These are phyloP conservation scores for Novumbra hubbsi DNA, from an alignment of 2,797 vertebrate genomes.

Conservation along the genomic window DNA sequence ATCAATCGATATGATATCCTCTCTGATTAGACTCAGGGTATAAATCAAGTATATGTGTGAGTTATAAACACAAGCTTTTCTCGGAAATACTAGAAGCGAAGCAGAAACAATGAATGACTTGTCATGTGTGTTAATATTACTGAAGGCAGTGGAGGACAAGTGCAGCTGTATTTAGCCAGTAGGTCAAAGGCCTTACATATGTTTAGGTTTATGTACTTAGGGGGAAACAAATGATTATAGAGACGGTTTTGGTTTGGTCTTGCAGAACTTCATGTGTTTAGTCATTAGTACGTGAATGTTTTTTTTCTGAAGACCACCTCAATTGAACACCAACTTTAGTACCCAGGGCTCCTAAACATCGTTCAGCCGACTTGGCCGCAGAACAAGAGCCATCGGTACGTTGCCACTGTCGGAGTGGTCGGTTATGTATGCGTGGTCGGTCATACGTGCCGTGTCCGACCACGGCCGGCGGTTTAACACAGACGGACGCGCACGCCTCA, in stretches of 20 bases:
- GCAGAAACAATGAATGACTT: too few species aligned
- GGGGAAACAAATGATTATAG: not conserved
- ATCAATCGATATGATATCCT: too few species aligned
- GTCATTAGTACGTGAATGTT: not conserved
- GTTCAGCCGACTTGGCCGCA: not conserved
- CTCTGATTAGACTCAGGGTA: too few species aligned
- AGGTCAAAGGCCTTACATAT: too few species aligned
- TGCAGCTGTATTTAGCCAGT: too few species aligned
- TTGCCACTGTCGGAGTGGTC: not conserved
- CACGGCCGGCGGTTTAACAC: not conserved
- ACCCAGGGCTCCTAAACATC: not conserved
- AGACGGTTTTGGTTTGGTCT: not conserved
- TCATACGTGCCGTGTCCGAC: not conserved
- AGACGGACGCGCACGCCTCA: not conserved
- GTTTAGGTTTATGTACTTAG: too few species aligned
- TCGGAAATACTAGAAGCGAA: too few species aligned
- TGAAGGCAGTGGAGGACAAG: too few species aligned
- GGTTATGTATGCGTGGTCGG: not conserved
- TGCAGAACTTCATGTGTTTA: not conserved
- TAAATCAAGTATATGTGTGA: too few species aligned
- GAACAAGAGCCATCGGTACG: not conserved
- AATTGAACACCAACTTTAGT: not conserved
- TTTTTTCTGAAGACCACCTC: not conserved
- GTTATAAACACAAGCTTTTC: too few species aligned
- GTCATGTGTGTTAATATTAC: too few species aligned